Evolutionary conservation across 2,797 vertebrate species (phyloP), one percentile per base, ranked within the genome.

Genomic region (Malacoraja senta): DNA sequence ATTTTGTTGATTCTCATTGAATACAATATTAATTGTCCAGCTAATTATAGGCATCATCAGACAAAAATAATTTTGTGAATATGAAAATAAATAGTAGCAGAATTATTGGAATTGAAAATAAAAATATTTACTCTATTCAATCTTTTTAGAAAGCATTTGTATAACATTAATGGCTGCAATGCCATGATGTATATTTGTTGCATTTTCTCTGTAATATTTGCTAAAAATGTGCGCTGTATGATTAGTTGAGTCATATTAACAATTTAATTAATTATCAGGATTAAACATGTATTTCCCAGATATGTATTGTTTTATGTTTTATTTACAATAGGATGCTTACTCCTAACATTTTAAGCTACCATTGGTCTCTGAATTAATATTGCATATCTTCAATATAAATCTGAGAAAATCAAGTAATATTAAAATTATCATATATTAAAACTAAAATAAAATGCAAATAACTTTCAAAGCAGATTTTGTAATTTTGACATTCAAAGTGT

Each of bases 1-100:
- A 91, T 26, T 68, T 88, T 92, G 21, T 92, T 92, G 53, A 76
- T 92, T 76, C 4, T 76, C 29, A 92, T 74, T 13, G 29, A 92
- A 29, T 35, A 53, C 10, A 74, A 32, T 24, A 68, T 35, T 7
- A 9, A 21, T 17, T 38, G 35, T 35, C 1, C 10, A 24, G 68
- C 3, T 74, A 92, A 74, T 58, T 53, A 74, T 44, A 90, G 38
- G 63, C 10, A 53, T 29, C 1, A 0, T 53, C 13, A 3, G 24
- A 6, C n/a, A 53, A 44, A n/a, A 76, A 13, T 3, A 35, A 76
- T 76, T 58, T 19, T 2, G 44, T n/a, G 26, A 76, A 74, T 74
- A 92, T 92, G 21, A 53, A 91, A 91, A 72, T 0, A 74, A 13
- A 72, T 91, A 53, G 3, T n/a, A 58, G 26, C 19, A 76, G 13